Conservation (phyloP, 92 coral and sea anemone genomes). For the Phenganax marumi region DNA sequence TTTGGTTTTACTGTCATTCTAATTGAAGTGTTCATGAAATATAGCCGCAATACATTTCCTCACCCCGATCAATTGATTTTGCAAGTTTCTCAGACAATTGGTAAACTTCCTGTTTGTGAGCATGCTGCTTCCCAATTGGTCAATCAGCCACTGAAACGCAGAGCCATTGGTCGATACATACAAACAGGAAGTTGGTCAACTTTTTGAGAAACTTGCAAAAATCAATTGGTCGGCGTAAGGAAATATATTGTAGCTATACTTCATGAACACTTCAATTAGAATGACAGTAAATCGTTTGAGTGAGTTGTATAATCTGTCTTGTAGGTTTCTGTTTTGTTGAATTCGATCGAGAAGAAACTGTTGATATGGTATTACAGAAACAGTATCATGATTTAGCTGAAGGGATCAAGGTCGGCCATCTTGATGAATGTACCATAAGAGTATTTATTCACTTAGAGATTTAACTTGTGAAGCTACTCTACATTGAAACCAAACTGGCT, state of each 20-base stretch:
- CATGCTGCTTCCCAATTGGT: too few species aligned
- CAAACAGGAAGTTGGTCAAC: too few species aligned
- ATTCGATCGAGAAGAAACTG: slow-evolving; percentile 92
- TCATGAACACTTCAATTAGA: too few species aligned
- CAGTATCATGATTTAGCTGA: slow-evolving; percentile 89
- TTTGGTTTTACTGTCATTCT: too few species aligned
- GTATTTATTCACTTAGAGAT: not conserved
- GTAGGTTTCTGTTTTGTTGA: slow-evolving; percentile 97
- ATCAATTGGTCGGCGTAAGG: not conserved
- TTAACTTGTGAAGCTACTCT: not conserved
- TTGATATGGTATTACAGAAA: slow-evolving; percentile 81
- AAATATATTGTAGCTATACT: not conserved
- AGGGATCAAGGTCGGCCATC: slow-evolving; percentile 76
- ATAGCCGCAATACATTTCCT: too few species aligned
- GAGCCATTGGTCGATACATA: too few species aligned
- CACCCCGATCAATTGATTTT: not conserved
- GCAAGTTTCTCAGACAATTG: too few species aligned
- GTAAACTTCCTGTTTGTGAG: too few species aligned
- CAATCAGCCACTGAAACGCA: too few species aligned
- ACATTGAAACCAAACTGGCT: too few species aligned
- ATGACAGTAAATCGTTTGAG: not conserved
- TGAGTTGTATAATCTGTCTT: slow-evolving; percentile 19
- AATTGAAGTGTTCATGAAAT: too few species aligned
- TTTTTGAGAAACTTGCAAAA: not conserved
- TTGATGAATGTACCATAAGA: not conserved